Evolutionary conservation across 2,113 vertebrate genomes (phyloP).

Genomic region (Trachemys scripta): DNA sequence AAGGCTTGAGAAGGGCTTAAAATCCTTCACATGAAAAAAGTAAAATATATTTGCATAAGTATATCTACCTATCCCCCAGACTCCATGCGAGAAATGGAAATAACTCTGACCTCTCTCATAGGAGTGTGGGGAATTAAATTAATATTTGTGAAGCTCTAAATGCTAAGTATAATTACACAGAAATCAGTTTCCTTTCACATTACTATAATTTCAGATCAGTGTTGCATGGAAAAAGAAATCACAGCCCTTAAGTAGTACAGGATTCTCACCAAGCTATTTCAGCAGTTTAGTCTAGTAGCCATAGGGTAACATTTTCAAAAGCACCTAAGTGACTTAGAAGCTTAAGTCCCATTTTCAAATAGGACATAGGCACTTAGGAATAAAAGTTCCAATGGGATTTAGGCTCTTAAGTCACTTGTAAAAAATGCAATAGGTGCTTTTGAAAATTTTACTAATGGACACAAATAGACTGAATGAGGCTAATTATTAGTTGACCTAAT

Average conservation of each 20-base stretch:
- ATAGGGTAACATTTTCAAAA: background rate
- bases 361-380: background rate
- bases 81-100: background rate
- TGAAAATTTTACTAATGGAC: background rate
- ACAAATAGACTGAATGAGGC: background rate
- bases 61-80: background rate
- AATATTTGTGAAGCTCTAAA: background rate
- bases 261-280: background rate
- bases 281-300: background rate
- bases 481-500: background rate
- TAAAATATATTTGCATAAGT: too few relatives aligned
- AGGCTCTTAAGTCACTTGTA: background rate
- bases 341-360: background rate
- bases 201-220: background rate
- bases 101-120: background rate
- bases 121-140: background rate
- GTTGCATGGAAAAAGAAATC: background rate
- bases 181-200: background rate
- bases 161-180: background rate
- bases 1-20: background rate
- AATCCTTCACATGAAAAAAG: background rate
- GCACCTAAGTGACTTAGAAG: background rate
- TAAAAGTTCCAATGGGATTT: background rate
- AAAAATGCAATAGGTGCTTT: background rate
- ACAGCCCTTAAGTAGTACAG: background rate